phyloP scores from a whole-genome alignment of 2,797 vertebrate genomes.

The Fratercula arctica region DNA sequence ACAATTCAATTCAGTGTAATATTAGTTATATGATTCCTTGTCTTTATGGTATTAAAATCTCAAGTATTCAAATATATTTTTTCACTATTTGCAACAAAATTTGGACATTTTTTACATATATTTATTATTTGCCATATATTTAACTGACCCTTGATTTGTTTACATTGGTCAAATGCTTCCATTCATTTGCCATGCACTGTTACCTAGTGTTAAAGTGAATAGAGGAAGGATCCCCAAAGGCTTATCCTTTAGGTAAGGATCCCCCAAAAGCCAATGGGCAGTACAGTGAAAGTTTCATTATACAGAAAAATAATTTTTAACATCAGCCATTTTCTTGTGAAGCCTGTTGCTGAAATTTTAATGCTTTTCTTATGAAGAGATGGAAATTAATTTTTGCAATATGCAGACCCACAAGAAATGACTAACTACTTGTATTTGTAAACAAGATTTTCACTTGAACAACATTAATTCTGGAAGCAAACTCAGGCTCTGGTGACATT shows the following conservation, averaged over 20 bases:
- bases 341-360: background rate
- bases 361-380: background rate
- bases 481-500: background rate
- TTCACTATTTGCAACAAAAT: background rate
- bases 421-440: background rate
- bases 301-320: background rate
- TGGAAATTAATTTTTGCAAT: background rate
- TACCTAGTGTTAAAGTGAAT: background rate
- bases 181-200: background rate
- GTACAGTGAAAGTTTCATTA: background rate
- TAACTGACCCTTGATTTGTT: background rate
- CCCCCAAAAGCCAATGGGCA: background rate
- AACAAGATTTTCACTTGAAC: constrained; percentile 1
- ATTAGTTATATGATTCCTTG: background rate
- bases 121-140: background rate
- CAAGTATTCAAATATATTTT: background rate
- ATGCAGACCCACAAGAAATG: background rate
- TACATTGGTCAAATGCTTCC: background rate
- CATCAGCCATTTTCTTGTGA: background rate
- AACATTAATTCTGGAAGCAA: background rate
- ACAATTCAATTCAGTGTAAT: background rate
- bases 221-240: background rate
- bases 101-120: background rate
- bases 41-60: background rate
- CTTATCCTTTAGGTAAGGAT: background rate